phyloP scores from a whole-genome alignment of 2,113 vertebrate genomes.

The Sceloporus tristichus region DNA sequence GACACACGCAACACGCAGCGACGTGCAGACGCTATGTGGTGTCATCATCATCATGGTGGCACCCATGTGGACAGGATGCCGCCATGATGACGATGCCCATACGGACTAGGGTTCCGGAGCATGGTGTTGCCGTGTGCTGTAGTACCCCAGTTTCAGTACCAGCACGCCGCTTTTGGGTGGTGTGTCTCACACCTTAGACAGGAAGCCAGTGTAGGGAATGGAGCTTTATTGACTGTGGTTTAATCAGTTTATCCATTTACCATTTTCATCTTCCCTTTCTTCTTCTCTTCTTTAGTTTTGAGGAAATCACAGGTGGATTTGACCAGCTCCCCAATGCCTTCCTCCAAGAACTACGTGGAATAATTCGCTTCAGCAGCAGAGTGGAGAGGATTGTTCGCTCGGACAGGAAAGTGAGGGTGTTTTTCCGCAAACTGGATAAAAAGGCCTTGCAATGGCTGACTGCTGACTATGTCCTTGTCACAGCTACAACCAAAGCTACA shows the following conservation, averaged over 20 bases:
- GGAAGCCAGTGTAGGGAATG: background rate
- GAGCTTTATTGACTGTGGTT: background rate
- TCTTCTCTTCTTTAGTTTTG: conserved; percentile 17
- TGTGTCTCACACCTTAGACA: background rate
- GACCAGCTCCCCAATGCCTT: conserved; percentile 53
- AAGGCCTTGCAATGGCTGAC: conserved; percentile 43
- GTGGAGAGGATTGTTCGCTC: background rate
- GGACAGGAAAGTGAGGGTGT: background rate
- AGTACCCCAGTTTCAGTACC: no score
- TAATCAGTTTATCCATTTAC: background rate
- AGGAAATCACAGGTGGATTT: conserved; percentile 52
- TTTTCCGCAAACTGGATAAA: conserved; percentile 15
- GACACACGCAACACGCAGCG: no score
- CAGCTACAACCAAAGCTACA: conserved; percentile 80
- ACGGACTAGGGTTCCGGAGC: no score
- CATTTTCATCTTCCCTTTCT: background rate
- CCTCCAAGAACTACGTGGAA: background rate
- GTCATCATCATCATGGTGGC: no score
- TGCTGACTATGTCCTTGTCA: conserved; percentile 78
- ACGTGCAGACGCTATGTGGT: no score
- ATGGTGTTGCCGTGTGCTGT: no score
- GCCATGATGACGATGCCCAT: no score
- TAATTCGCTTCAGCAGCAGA: conserved; percentile 7
- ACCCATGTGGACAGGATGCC: no score
- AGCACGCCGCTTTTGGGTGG: no score